phyloP scores from a whole-genome alignment of 2,797 vertebrate genomes.

The Coranthus polyacanthus region DNA sequence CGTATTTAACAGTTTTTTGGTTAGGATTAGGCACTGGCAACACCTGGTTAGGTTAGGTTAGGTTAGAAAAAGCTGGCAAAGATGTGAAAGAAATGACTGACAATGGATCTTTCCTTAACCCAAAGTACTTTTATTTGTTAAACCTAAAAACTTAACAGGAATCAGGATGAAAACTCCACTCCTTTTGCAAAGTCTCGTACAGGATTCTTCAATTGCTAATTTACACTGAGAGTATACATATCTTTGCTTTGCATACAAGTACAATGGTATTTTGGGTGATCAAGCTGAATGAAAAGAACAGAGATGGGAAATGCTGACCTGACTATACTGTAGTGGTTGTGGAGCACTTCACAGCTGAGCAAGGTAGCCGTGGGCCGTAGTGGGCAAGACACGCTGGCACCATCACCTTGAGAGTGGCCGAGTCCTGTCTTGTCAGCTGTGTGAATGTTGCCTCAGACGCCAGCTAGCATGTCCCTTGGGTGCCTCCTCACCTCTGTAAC shows the following conservation, averaged over 20 bases:
- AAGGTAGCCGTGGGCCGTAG: slow-evolving; percentile 56
- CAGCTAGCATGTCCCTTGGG: slow-evolving; percentile 71
- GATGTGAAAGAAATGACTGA: too few relatives aligned
- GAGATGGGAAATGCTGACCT: slow-evolving; percentile 56
- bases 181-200: too few relatives aligned
- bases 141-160: too few relatives aligned
- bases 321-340: slow-evolving; percentile 43
- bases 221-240: background rate
- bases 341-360: slow-evolving; percentile 61
- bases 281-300: slow-evolving; percentile 7
- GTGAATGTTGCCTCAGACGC: slow-evolving; percentile 70
- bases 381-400: slow-evolving; percentile 76
- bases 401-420: slow-evolving; percentile 54
- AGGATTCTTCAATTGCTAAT: too few relatives aligned
- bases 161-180: too few relatives aligned
- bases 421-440: slow-evolving; percentile 63
- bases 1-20: too few relatives aligned
- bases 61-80: too few relatives aligned
- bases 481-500: slow-evolving; percentile 74
- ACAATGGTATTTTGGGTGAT: background rate
- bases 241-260: slow-evolving; percentile 8
- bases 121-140: too few relatives aligned
- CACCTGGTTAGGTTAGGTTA: too few relatives aligned
- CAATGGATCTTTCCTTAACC: too few relatives aligned
- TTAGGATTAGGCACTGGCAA: too few relatives aligned